A percentile compares a stretch with the other conserved stretches of the same genome.
Conservation (phyloP, 2,888 invertebrate species). For the Cantharis nigra region DNA sequence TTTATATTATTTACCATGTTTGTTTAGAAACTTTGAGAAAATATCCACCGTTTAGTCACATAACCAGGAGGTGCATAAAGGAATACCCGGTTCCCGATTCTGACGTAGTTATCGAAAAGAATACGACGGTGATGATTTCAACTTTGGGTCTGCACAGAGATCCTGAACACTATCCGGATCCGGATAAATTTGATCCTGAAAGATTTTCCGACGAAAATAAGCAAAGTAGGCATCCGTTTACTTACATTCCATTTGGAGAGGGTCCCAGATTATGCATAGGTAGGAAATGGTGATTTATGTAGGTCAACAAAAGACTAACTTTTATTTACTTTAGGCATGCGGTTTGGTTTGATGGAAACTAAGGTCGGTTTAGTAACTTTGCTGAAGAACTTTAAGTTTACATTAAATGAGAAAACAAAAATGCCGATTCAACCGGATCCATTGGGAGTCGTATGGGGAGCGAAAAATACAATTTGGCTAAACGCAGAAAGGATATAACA, state of each 20-base stretch:
- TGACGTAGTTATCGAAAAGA: neutral
- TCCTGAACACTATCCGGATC: neutral
- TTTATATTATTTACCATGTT: neutral
- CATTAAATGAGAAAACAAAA: neutral
- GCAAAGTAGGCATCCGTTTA: neutral
- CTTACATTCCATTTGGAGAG: neutral
- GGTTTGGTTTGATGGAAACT: neutral
- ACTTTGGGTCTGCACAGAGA: neutral
- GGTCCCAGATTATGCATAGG: neutral
- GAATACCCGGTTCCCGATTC: neutral
- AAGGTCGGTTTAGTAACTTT: neutral
- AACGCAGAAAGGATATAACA: neutral
- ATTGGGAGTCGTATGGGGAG: neutral
- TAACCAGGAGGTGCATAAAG: neutral
- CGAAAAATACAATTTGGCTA: neutral
- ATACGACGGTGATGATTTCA: neutral
- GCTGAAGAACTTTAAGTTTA: neutral
- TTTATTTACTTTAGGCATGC: neutral
- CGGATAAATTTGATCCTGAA: neutral
- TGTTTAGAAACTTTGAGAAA: neutral
- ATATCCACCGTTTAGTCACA: neutral
- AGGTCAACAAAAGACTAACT: neutral
- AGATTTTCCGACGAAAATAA: constrained; percentile 1
- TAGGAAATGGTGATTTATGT: neutral
- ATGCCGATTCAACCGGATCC: neutral